These are phyloP conservation scores for Bembecia ichneumoniformis DNA, from an alignment of 2,888 invertebrate species.

Conservation along the genomic window DNA sequence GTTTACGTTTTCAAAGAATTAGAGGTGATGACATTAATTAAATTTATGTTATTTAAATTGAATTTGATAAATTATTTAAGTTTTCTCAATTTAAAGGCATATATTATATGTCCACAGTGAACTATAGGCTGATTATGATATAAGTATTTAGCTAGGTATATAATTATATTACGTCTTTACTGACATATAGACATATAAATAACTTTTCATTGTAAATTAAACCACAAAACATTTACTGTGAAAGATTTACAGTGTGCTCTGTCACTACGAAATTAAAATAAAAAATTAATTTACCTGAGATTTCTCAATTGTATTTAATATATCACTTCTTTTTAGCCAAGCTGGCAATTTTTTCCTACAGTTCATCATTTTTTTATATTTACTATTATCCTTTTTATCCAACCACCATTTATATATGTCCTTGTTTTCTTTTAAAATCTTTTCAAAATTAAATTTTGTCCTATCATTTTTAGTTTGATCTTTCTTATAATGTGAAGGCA, in stretches of 20 bases:
- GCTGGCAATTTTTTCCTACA: conserved; percentile 78
- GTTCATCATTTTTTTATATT: conserved; percentile 77
- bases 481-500: conserved; percentile 77
- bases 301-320: conserved; percentile 75
- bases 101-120: too few relatives aligned
- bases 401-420: conserved; percentile 74
- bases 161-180: too few relatives aligned
- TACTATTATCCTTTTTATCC: conserved; percentile 72
- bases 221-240: neutral
- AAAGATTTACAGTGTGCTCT: neutral
- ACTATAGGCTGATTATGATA: too few relatives aligned
- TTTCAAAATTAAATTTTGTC: conserved; percentile 58
- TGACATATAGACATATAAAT: too few relatives aligned
- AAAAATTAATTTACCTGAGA: conserved; percentile 65
- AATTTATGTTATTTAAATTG: too few relatives aligned
- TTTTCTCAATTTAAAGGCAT: too few relatives aligned
- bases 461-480: conserved; percentile 72
- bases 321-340: conserved; percentile 78
- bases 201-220: neutral
- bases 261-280: too few relatives aligned
- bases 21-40: too few relatives aligned
- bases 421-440: conserved; percentile 74
- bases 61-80: too few relatives aligned
- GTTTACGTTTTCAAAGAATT: too few relatives aligned
- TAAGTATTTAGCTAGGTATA: too few relatives aligned